These are phyloP conservation scores for Myotis myotis DNA, from an alignment of 2,797 vertebrate species.

Conservation along the genomic window DNA sequence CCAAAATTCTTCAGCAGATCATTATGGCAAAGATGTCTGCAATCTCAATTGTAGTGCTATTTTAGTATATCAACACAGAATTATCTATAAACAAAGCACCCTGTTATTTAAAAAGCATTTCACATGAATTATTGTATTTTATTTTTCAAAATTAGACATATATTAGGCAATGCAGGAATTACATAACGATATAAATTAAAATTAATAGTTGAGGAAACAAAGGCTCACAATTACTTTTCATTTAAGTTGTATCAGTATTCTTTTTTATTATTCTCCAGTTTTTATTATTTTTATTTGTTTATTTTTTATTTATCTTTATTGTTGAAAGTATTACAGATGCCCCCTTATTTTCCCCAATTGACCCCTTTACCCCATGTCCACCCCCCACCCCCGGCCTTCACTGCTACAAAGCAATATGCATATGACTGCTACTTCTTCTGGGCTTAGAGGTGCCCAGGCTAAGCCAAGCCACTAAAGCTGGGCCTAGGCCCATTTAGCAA, in stretches of 20 bases:
- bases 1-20: background rate
- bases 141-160: background rate
- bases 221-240: background rate
- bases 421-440: too few species aligned
- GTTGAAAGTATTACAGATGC: too few species aligned
- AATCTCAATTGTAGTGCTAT: background rate
- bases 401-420: too few species aligned
- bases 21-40: background rate
- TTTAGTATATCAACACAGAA: background rate
- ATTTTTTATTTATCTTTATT: too few species aligned
- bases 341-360: too few species aligned
- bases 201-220: background rate
- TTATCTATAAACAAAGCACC: background rate
- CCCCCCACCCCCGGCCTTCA: too few species aligned
- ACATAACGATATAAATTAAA: slow-evolving; percentile 8
- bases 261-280: background rate
- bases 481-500: too few species aligned
- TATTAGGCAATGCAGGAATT: background rate
- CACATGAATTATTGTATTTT: background rate
- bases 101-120: background rate
- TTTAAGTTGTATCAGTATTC: background rate
- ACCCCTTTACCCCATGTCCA: too few species aligned
- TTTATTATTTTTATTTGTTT: too few species aligned
- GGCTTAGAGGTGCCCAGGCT: too few species aligned
- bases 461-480: too few species aligned